Conservation (phyloP, 2,113 vertebrate genomes). For the Platysteira castanea region DNA sequence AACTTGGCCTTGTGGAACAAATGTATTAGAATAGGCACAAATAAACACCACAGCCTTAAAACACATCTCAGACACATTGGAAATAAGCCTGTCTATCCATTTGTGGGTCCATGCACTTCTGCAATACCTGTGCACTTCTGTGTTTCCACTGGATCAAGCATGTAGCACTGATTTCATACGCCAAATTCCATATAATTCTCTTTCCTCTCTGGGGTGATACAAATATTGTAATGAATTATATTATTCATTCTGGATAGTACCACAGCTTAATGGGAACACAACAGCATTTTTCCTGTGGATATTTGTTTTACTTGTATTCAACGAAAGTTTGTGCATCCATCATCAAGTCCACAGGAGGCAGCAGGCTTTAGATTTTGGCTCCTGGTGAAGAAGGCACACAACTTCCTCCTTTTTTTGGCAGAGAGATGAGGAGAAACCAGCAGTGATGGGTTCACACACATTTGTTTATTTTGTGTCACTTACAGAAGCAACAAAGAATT, state of each 20-base stretch:
- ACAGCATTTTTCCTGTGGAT: not conserved
- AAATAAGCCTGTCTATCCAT: not conserved
- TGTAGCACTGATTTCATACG: not conserved
- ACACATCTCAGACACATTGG: not conserved
- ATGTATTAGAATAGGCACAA: not conserved
- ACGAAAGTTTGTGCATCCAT: not conserved
- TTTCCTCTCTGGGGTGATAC: not conserved
- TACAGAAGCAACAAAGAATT: not conserved
- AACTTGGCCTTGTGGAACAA: not conserved
- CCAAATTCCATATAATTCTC: not conserved
- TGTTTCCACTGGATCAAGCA: not conserved
- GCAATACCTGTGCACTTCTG: not conserved
- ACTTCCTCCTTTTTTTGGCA: not conserved
- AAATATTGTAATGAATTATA: not conserved
- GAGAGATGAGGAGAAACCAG: not conserved
- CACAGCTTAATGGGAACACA: not conserved
- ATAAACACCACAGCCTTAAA: not conserved
- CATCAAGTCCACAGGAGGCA: not conserved
- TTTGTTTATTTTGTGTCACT: not conserved
- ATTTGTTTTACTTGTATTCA: not conserved
- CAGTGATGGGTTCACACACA: fast-evolving
- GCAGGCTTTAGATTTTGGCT: not conserved
- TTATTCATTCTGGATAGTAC: not conserved
- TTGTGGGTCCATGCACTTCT: not conserved
- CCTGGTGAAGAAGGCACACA: not conserved